Evolutionary conservation across 2,888 invertebrate species (phyloP), one percentile per base, ranked within the genome.

Genomic region (Lepetodrilus schrolli): DNA sequence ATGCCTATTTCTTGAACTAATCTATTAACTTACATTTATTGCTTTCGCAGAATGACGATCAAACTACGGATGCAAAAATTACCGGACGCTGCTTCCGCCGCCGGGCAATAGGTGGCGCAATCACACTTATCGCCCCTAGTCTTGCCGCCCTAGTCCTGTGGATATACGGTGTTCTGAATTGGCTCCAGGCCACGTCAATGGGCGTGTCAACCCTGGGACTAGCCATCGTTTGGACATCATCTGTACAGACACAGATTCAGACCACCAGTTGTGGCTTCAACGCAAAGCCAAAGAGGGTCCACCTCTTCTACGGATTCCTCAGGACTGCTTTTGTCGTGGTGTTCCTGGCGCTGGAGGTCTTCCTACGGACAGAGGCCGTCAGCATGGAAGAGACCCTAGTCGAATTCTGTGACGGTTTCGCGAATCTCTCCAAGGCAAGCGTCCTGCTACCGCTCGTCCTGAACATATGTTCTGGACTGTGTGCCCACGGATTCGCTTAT

Each of bases 181-280:
- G 79, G 76, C 78, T 80, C 30, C 75, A 77, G 47, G 78, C 82
- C n/a, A 21, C 78, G 10, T 75, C 77, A 23, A 49, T 83, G 38
- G 78, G 79, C 1, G 51, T 76, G 5, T 73, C 77, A 13, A 70
- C 80, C 13, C 70, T 74, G 17, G 38, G 80, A 7, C 76, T 83
- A 8, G 79, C 82, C n/a, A 66, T 82, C 4, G 75, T 80, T n/a
- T 83, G 83, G 83, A 74, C 78, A 7, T 80, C 81, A n/a, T 76
- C 74, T 10, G 69, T 83, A 0, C 82, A 77, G 49, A 51, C 72
- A 7, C 75, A 79, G 51, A 78, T 79, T 13, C 68, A 82, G 4
- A 74, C 74, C 17, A 77, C 82, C 17, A 30, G 58, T 17, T 76
- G 78, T 13, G 78, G 73, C 0, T 73, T 74, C 17, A 74, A 70